These are phyloP conservation scores for Tetragonula clypearis DNA, from an alignment of 1,140 invertebrate species.

Conservation along the genomic window DNA sequence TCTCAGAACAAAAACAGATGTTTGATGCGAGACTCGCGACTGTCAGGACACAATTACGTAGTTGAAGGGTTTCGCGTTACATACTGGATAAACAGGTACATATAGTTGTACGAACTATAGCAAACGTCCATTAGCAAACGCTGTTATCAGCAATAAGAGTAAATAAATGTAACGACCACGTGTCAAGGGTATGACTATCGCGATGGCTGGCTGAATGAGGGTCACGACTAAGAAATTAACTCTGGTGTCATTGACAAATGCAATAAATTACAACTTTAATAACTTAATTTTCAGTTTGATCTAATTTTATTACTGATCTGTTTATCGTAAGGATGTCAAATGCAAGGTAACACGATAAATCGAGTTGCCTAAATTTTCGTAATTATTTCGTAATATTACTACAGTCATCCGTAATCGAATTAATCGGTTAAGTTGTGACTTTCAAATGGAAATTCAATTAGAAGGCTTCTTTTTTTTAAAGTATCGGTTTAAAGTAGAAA, in stretches of 20 bases:
- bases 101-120: slow-evolving; percentile 35
- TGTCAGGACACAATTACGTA: background rate
- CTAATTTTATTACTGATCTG: too few species aligned
- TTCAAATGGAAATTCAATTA: background rate
- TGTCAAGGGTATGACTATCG: slow-evolving; percentile 28
- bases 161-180: slow-evolving; percentile 26
- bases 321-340: too few species aligned
- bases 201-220: background rate
- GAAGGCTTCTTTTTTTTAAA: too few species aligned
- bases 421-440: background rate
- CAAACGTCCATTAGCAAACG: background rate
- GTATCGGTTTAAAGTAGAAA: background rate
- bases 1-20: background rate
- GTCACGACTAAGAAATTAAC: background rate
- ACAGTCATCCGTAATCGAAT: too few species aligned
- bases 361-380: too few species aligned
- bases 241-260: too few species aligned
- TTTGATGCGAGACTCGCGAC: background rate
- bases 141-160: slow-evolving; percentile 9
- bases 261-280: too few species aligned
- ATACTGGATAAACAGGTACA: background rate
- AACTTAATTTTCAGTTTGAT: too few species aligned
- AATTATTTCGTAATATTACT: too few species aligned
- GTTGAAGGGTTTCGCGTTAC: slow-evolving; percentile 2
- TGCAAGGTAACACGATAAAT: too few species aligned